Evolutionary conservation across 2,113 vertebrate species (phyloP).

Genomic region (Oenanthe melanoleuca): DNA sequence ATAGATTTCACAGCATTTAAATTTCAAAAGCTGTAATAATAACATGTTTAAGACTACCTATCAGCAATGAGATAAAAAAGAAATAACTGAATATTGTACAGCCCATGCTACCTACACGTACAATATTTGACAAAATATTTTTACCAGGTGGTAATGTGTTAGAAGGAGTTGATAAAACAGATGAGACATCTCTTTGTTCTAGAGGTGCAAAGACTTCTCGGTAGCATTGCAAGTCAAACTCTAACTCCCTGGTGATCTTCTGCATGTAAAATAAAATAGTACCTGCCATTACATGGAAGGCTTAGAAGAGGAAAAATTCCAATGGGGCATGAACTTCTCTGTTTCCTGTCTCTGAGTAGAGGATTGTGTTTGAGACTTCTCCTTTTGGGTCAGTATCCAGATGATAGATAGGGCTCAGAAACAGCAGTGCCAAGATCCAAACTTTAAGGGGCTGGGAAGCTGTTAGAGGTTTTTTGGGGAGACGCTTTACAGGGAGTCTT

Average conservation of each 20-base stretch:
- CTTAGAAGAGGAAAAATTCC: not conserved
- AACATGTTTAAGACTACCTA: not conserved
- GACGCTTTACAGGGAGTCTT: not conserved
- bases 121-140: not conserved
- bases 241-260: not conserved
- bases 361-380: not conserved
- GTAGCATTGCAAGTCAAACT: not conserved
- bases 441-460: not conserved
- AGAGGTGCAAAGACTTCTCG: not conserved
- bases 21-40: constrained; percentile 6
- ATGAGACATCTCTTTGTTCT: not conserved
- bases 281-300: not conserved
- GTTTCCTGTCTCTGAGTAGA: not conserved
- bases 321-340: not conserved
- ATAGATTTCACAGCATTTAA: not conserved
- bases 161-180: not conserved
- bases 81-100: not conserved
- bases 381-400: not conserved
- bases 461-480: not conserved
- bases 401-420: not conserved
- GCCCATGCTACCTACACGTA: not conserved
- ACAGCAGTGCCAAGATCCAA: not conserved
- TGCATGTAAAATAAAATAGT: not conserved
- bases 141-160: not conserved
- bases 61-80: not conserved